Evolutionary conservation across 2,888 invertebrate species (phyloP), one percentile per base, ranked within the genome.

Genomic region (Julus scandinavius): DNA sequence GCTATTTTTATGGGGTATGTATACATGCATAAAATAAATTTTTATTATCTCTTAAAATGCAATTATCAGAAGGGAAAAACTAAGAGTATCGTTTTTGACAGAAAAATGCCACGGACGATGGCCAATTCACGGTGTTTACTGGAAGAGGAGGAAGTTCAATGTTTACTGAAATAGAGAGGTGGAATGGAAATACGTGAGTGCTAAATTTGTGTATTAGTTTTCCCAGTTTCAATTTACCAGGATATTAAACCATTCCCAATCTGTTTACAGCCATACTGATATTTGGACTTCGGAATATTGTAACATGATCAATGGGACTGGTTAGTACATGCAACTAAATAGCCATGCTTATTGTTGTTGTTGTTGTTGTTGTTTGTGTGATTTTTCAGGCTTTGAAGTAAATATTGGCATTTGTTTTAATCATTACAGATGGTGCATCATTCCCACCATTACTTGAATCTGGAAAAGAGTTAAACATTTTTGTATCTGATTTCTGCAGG

Each of bases 231-330:
- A 2, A 80, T 40, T 80, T 38, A 80, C 45, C 13, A 11, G 11
- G 29, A n/a, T 45, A 15, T 29, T 49, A 85, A 83, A 49, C 50
- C 49, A n/a, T 87, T 11, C 38, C 11, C 11, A 58, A 38, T 17
- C 40, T 38, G 38, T 80, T 15, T 38, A 80, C 80, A 85, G 85
- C n/a, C 11, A 45, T 86, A 80, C 58, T 15, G 83, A 87, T 29
- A 45, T 41, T 87, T 87, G 84, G 83, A 15, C 29, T 0, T 45
- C 87, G 45, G 80, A 84, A 49, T 72, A 83, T 49, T 87, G 87
- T n/a, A 87, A 87, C 83, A 87, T 41, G 49, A 87, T 87, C 41
- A 83, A 87, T 72, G 87, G 87, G 20, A 87, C 87, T 40, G 87
- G 87, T 87, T 20, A 49, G 49, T 49, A 41, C 9, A 17, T 4